These are phyloP conservation scores for Pteruthius melanotis DNA, from an alignment of 2,113 vertebrate species.

Conservation along the genomic window DNA sequence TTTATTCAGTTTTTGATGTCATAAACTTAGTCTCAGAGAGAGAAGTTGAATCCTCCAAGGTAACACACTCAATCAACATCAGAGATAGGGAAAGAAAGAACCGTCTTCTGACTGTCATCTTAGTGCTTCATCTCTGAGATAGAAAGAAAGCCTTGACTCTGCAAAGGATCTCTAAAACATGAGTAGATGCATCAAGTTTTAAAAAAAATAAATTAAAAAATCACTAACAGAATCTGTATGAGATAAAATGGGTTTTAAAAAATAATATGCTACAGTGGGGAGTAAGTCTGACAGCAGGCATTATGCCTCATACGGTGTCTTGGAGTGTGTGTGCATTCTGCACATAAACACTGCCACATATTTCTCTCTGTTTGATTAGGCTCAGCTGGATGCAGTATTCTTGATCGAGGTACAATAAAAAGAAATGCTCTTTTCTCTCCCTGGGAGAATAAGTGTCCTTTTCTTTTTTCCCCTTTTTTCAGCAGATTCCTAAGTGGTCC, in stretches of 20 bases:
- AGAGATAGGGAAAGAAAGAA: neutral
- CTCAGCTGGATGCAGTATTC: conserved; percentile 38
- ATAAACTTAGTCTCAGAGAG: neutral
- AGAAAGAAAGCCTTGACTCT: neutral
- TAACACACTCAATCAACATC: neutral
- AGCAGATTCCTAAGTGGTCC: neutral
- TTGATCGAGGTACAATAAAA: neutral
- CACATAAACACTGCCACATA: neutral
- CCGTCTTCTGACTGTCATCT: neutral
- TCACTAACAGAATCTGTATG: neutral
- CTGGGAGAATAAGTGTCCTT: neutral
- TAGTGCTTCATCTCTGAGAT: neutral
- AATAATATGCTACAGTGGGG: neutral
- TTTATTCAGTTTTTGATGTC: neutral
- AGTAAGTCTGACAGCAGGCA: neutral
- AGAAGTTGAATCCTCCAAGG: neutral
- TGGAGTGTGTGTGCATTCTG: neutral
- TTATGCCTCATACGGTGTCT: neutral
- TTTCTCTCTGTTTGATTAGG: conserved; percentile 39
- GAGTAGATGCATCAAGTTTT: neutral
- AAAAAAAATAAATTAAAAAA: neutral
- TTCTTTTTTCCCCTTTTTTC: neutral
- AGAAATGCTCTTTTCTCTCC: neutral
- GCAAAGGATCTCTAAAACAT: neutral
- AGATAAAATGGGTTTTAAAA: neutral